Base-by-base conservation (phyloP, 2,888 invertebrate genomes). In the Nymphalis polychloros region DNA sequence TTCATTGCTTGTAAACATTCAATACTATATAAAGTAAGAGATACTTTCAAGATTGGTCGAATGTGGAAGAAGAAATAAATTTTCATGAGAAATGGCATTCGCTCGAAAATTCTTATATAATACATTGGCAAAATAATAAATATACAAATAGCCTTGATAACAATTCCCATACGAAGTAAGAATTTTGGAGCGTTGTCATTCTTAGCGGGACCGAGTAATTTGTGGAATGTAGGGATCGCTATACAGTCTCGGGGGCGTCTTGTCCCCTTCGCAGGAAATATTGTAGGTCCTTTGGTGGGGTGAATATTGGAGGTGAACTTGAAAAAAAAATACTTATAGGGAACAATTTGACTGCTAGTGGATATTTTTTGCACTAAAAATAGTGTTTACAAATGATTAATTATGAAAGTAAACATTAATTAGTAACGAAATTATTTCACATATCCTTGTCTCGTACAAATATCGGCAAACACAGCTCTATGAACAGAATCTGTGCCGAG, bases 181-280 rank as follows among this genome's bases (percentile, higher is more conserved):
- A n/a, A 20, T 47, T 47, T 17, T 20, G 19, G 19, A 59, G 23
- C 17, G 27, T 64, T 47, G 19, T 31, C 20, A 53, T 55, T 63
- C 49, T 63, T 53, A 19, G 19, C 41, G 52, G 19, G 52, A 49
- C 59, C 19, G 17, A 59, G 20, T 23, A 60, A 67, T 67, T 67
- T 50, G 52, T n/a, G 63, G 57, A 67, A 67, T 63, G 61, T 31
- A 47, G 59, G 67, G 49, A 41, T 27, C 61, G 47, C 60, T 41
- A 13, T 41, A 41, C 53, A 61, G 61, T 62, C 50, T 41, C 19
- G 41, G n/a, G n/a, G 19, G 61, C 17, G 52, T 35, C 48, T 60
- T 47, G 66, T 60, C 60, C 55, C 55, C 60, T 41, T 41, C 20
- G 53, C 62, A 1, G 23, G 49, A 47, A 69, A 67, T 67, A 64